Base-by-base conservation (phyloP, 2,113 vertebrate genomes). In the Arizona elegans region DNA sequence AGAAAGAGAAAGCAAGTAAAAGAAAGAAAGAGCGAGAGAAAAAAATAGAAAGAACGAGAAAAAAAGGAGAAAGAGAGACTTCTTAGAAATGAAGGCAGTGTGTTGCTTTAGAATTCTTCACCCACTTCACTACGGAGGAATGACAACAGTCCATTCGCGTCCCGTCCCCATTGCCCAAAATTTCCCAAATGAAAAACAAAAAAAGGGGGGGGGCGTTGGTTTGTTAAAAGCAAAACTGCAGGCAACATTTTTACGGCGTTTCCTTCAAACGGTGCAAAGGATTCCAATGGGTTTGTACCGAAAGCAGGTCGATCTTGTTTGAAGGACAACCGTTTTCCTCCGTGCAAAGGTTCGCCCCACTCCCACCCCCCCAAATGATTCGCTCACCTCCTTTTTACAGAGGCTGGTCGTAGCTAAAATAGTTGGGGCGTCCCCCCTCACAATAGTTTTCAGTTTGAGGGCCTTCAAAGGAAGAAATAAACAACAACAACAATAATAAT, bases 391-490 rank as follows among this genome's bases (percentile, higher is more conserved):
- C 97, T 99, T 99, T 93, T 99, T 98, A 97, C 98, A 99, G 95
- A 99, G 97, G 95, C 98, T 98, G 0, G 99, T 98, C 50, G 98
- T 98, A 47, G 98, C 98, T 89, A 99, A 96, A 96, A 98, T 99
- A 8, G 99, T 98, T 0, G 99, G 98, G 10, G 98, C 98, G 3
- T 99, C 99, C 7, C 99, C 99, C 98, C 98, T 98, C 89, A 99
- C 99, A 23, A 99, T 98, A 93, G 98, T 99, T 97, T 99, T 99
- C 97, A 99, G 97, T 97, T 99, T 99, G 93, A 99, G 96, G 8
- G 99, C 99, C 99, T 99, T 94, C 86, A 95, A 58, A 94, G 95
- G 81, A 97, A 29, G 24, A 81, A 50, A 81, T 93, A 52, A 52
- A 52, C 9, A 52, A 59, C 23, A 21, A 59, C 8, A 59, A 65